These are phyloP conservation scores for Saturnia pavonia DNA, from an alignment of 2,888 invertebrate species.

Conservation along the genomic window DNA sequence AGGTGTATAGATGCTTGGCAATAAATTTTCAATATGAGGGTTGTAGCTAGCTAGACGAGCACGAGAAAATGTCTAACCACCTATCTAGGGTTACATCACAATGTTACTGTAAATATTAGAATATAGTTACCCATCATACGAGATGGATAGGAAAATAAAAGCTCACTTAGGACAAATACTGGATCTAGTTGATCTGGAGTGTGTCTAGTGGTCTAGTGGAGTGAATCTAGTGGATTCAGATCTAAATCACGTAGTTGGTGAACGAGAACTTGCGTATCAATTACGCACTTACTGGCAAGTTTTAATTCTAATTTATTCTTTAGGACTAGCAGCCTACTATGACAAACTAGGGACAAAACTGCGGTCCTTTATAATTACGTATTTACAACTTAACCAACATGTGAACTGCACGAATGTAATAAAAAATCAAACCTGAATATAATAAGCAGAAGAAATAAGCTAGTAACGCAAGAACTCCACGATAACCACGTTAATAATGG, in stretches of 20 bases:
- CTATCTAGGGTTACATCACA: too few relatives aligned
- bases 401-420: neutral
- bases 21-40: too few relatives aligned
- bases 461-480: slow-evolving; percentile 84
- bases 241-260: too few relatives aligned
- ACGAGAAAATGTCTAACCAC: too few relatives aligned
- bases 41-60: too few relatives aligned
- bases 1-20: too few relatives aligned
- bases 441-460: slow-evolving; percentile 84
- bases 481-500: slow-evolving; percentile 83
- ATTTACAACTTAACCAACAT: neutral
- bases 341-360: neutral
- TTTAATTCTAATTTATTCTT: too few relatives aligned
- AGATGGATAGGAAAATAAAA: neutral
- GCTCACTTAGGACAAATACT: neutral
- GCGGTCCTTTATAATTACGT: neutral
- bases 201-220: too few relatives aligned
- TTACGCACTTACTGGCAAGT: neutral
- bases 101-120: neutral
- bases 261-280: neutral
- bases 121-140: neutral
- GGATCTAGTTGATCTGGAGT: too few relatives aligned
- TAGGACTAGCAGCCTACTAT: too few relatives aligned
- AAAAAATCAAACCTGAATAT: slow-evolving; percentile 75
- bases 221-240: too few relatives aligned